Conservation (phyloP, 2,113 vertebrate species). For the Sapajus apella region DNA sequence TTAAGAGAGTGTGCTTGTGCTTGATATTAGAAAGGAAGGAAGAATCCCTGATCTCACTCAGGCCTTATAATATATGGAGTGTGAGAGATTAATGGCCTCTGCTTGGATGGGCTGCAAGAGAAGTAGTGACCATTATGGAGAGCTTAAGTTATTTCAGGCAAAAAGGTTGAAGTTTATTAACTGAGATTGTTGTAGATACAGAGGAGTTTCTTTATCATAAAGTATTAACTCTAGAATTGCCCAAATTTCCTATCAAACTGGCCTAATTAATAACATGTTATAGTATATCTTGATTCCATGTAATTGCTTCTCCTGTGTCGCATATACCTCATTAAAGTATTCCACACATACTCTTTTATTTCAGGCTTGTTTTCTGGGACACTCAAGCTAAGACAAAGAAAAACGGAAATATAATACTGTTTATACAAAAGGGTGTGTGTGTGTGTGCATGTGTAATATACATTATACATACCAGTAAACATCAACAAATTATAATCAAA, state of each 20-base stretch:
- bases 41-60: neutral
- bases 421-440: neutral
- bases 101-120: accelerated
- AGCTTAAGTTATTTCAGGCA: neutral
- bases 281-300: neutral
- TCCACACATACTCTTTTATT: neutral
- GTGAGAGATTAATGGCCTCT: neutral
- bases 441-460: neutral
- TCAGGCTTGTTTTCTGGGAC: neutral
- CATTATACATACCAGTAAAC: neutral
- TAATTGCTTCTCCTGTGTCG: no score
- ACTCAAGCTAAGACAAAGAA: neutral
- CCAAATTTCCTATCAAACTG: neutral
- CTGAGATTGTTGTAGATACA: neutral
- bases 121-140: neutral
- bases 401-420: neutral
- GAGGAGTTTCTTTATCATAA: neutral
- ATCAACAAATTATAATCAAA: neutral
- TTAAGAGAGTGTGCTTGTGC: neutral
- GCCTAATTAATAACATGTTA: neutral
- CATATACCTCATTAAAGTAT: neutral
- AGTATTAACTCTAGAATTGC: neutral
- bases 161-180: neutral
- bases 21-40: neutral
- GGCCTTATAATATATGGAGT: neutral